phyloP scores from a whole-genome alignment of 2,888 invertebrate genomes.

The Plagodis dolabraria region DNA sequence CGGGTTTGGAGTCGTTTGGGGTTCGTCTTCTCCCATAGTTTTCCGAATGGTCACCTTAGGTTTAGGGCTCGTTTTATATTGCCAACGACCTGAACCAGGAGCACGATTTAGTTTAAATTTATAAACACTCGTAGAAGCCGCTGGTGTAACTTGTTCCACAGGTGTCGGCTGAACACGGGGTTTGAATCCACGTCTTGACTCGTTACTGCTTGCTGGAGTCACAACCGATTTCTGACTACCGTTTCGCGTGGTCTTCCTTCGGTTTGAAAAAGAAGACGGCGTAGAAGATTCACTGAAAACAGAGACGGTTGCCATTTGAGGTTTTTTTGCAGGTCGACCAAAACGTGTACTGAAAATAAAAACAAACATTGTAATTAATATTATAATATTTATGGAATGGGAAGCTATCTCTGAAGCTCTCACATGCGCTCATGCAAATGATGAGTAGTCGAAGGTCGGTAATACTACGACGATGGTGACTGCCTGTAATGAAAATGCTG shows the following conservation, averaged over 20 bases:
- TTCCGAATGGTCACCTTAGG: slow-evolving; percentile 93
- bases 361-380: slow-evolving; percentile 44
- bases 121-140: slow-evolving; percentile 87
- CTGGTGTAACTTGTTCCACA: slow-evolving; percentile 79
- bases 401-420: slow-evolving; percentile 27
- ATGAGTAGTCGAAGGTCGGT: slow-evolving; percentile 31
- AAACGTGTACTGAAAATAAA: slow-evolving; percentile 78
- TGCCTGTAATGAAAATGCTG: slow-evolving; percentile 28
- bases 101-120: slow-evolving; percentile 93
- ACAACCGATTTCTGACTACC: slow-evolving; percentile 73
- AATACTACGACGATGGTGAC: slow-evolving; percentile 33
- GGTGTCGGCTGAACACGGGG: slow-evolving; percentile 86
- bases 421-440: slow-evolving; percentile 29
- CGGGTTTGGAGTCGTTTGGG: slow-evolving; percentile 74
- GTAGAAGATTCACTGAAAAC: slow-evolving; percentile 86
- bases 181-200: slow-evolving; percentile 87
- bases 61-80: slow-evolving; percentile 95
- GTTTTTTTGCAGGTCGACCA: slow-evolving; percentile 77
- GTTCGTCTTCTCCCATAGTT: slow-evolving; percentile 83
- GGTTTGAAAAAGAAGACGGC: slow-evolving; percentile 78
- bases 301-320: slow-evolving; percentile 87
- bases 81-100: slow-evolving; percentile 94
- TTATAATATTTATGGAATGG: slow-evolving; percentile 24
- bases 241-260: slow-evolving; percentile 80
- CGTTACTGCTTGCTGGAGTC: slow-evolving; percentile 70